phyloP scores from a whole-genome alignment of 2,888 invertebrate species.

The Drosophila suboccidentalis region DNA sequence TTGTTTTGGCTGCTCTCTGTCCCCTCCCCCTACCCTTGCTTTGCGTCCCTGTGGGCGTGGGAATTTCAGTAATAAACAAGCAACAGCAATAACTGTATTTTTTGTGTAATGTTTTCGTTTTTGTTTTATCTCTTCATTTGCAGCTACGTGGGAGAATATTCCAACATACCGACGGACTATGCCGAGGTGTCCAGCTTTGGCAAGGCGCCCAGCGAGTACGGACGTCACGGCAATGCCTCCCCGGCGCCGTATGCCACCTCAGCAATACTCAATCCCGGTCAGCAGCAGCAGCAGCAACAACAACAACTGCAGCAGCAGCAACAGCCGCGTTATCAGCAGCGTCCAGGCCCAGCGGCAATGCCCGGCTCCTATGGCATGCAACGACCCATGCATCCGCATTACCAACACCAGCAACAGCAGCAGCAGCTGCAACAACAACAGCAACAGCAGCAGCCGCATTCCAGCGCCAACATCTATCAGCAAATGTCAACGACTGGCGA shows the following conservation, averaged over 20 bases:
- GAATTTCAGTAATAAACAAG: constrained; percentile 73
- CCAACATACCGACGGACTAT: constrained; percentile 85
- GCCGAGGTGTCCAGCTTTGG: constrained; percentile 86
- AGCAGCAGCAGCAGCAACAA: constrained; percentile 75
- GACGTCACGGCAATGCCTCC: constrained; percentile 88
- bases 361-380: constrained; percentile 63
- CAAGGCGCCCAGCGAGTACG: constrained; percentile 86
- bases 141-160: constrained; percentile 85
- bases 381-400: constrained; percentile 84
- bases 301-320: constrained; percentile 84
- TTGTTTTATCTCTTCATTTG: constrained; percentile 72
- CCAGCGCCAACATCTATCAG: constrained; percentile 82
- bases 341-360: constrained; percentile 71
- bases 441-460: constrained; percentile 76
- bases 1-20: constrained; percentile 6
- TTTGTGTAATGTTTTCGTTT: constrained; percentile 7
- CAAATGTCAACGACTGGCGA: constrained; percentile 83
- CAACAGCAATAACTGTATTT: constrained; percentile 61
- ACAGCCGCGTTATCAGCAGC: constrained; percentile 82
- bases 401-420: constrained; percentile 86
- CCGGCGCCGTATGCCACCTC: constrained; percentile 96
- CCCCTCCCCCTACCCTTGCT: neutral
- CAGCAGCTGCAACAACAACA: constrained; percentile 85
- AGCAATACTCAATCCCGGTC: constrained; percentile 87
- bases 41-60: constrained; percentile 34